Evolutionary conservation across 2,888 invertebrate species (phyloP).

Genomic region (Zygothrica quintamaculata): DNA sequence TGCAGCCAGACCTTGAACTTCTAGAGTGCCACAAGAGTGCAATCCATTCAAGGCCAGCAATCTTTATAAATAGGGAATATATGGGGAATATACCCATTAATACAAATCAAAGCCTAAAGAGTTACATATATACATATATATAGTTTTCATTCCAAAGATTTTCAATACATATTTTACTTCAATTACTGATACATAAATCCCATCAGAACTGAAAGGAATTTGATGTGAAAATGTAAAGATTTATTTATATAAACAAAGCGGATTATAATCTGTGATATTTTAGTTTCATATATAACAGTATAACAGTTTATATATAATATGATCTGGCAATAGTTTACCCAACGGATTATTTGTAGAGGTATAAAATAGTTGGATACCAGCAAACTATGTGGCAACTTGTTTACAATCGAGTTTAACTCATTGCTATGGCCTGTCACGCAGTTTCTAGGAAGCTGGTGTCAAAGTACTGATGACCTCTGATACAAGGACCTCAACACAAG

Average conservation of each 20-base stretch:
- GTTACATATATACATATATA: too few relatives aligned
- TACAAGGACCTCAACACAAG: slow-evolving; percentile 12
- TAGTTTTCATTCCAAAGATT: too few relatives aligned
- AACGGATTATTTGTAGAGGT: slow-evolving; percentile 1
- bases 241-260: too few relatives aligned
- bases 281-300: too few relatives aligned
- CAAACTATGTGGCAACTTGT: slow-evolving; percentile 7
- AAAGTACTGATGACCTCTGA: slow-evolving; percentile 1
- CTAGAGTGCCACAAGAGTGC: not conserved
- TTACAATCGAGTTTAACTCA: slow-evolving; percentile 17
- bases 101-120: too few relatives aligned
- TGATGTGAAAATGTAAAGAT: too few relatives aligned
- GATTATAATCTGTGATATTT: too few relatives aligned
- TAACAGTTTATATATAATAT: too few relatives aligned
- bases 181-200: too few relatives aligned
- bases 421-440: not conserved
- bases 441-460: not conserved
- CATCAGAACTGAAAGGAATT: too few relatives aligned
- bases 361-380: slow-evolving; percentile 8
- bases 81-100: slow-evolving; percentile 20
- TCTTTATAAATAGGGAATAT: slow-evolving; percentile 3
- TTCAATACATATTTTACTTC: too few relatives aligned
- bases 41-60: slow-evolving; percentile 8
- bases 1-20: slow-evolving; percentile 29
- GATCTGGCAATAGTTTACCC: too few relatives aligned